Conservation (phyloP, 2,113 vertebrate species). For the Elaphurus davidianus region DNA sequence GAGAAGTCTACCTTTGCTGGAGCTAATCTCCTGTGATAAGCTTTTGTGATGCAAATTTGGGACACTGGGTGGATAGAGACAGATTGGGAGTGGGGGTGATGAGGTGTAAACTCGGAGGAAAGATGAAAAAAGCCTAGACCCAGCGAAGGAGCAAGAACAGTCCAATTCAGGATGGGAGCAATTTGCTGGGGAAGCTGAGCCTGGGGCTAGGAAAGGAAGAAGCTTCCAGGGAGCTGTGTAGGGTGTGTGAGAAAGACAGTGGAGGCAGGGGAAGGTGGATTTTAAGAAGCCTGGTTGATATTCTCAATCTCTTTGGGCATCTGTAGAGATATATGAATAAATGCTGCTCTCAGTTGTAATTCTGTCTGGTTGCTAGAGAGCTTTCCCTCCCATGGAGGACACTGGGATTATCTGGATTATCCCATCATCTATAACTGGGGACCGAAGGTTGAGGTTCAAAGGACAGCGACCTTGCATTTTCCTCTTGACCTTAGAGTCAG, state of each 20-base stretch:
- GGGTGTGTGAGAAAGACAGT: background rate
- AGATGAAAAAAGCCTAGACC: background rate
- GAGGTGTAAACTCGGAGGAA: background rate
- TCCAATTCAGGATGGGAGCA: background rate
- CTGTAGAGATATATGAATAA: background rate
- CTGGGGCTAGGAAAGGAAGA: background rate
- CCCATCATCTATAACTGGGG: background rate
- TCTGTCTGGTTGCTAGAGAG: background rate
- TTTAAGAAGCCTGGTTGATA: background rate
- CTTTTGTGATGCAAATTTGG: conserved; percentile 53
- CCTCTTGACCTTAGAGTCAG: background rate
- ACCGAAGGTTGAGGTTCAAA: background rate
- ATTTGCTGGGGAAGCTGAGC: background rate
- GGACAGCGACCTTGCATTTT: background rate
- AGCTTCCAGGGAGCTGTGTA: background rate
- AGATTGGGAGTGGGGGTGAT: background rate
- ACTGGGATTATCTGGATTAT: background rate
- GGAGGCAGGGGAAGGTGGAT: background rate
- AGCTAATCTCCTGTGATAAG: conserved; percentile 34
- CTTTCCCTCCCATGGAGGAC: background rate
- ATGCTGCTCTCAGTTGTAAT: background rate
- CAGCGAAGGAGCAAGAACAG: background rate
- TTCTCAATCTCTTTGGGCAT: background rate
- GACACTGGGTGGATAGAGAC: background rate
- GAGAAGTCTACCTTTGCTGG: conserved; percentile 15